Percentiles rank a stretch among this genome's conserved stretches.
Conservation (phyloP, 2,797 vertebrate genomes). For the Pagetopsis macropterus region DNA sequence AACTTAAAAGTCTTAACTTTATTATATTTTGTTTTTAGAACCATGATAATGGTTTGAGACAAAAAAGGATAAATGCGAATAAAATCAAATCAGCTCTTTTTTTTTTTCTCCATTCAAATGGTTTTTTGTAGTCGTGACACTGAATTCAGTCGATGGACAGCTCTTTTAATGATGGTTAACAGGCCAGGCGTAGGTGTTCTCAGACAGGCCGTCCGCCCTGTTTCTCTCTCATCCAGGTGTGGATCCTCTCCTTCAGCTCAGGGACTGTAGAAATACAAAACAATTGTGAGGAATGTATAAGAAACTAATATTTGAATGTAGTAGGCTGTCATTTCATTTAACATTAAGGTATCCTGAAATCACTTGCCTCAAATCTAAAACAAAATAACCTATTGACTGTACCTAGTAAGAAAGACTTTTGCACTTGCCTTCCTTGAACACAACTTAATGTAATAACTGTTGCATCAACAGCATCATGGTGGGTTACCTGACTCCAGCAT, state of each 20-base stretch:
- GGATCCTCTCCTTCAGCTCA: conserved; percentile 96
- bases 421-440: not conserved
- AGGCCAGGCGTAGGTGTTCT: conserved; percentile 60
- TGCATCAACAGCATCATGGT: not conserved
- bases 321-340: conserved; percentile 3
- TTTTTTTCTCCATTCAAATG: conserved; percentile 56
- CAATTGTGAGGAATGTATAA: conserved; percentile 15
- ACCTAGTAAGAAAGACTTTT: not conserved
- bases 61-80: conserved; percentile 76
- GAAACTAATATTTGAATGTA: conserved; percentile 1
- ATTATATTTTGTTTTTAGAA: conserved; percentile 84
- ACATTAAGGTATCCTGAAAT: not conserved
- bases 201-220: conserved; percentile 82
- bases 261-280: conserved; percentile 86
- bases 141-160: conserved; percentile 73
- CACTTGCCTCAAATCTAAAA: not conserved
- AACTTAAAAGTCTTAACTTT: conserved; percentile 86
- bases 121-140: conserved; percentile 67
- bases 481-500: conserved; percentile 97
- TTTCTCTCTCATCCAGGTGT: conserved; percentile 97
- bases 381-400: not conserved
- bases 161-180: conserved; percentile 73
- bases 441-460: not conserved
- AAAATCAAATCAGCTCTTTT: conserved; percentile 74
- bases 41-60: conserved; percentile 78